A percentile compares a stretch with the other conserved stretches of the same genome.
These are phyloP conservation scores for Coreius guichenoti DNA, from an alignment of 2,797 vertebrate species.

Conservation along the genomic window DNA sequence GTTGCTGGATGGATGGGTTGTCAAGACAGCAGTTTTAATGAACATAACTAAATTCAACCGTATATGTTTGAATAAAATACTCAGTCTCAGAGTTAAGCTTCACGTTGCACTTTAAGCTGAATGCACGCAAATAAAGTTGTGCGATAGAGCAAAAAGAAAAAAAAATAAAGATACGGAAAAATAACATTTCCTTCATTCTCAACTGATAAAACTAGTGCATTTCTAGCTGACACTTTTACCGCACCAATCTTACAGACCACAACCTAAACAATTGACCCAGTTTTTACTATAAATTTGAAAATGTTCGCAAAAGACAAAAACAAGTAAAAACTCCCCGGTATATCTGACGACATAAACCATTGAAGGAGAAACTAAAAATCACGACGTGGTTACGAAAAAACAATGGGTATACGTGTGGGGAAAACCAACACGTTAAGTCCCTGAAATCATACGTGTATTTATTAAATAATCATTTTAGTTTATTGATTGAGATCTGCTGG, in stretches of 20 bases:
- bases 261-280: not conserved
- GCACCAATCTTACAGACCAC: not conserved
- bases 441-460: not conserved
- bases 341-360: not conserved
- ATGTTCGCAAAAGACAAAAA: not conserved
- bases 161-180: not conserved
- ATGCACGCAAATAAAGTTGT: not conserved
- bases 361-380: not conserved
- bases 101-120: not conserved
- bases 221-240: not conserved
- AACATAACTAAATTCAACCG: not conserved
- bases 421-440: not conserved
- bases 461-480: not conserved
- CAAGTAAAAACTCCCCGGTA: not conserved
- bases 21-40: not conserved
- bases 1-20: not conserved
- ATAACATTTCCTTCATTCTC: not conserved
- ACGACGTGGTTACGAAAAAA: not conserved
- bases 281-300: not conserved
- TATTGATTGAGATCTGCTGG: not conserved
- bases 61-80: not conserved
- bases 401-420: too few species aligned
- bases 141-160: not conserved
- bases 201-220: not conserved
- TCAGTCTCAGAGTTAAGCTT: not conserved